A percentile compares a stretch with the other conserved stretches of the same genome.
Conservation (phyloP, 2,113 vertebrate species). For the Geothlypis trichas region DNA sequence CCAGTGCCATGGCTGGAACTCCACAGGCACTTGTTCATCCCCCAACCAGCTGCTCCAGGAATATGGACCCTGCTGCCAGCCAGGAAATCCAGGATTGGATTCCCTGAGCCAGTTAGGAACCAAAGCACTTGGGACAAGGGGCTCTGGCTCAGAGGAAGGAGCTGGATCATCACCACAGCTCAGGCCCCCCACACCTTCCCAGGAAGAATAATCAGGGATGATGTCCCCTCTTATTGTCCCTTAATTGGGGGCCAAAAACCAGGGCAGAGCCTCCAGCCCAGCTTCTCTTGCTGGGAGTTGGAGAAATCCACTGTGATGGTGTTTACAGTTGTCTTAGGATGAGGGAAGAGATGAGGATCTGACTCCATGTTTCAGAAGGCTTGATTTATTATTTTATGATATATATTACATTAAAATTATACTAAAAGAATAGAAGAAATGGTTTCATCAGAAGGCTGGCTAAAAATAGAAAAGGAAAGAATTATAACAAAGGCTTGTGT, state of each 20-base stretch:
- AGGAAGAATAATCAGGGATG: neutral
- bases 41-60: rapidly evolving
- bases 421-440: too few species aligned
- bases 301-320: neutral
- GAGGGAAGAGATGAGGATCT: too few species aligned
- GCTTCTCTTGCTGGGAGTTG: neutral
- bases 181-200: rapidly evolving
- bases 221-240: rapidly evolving
- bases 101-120: neutral
- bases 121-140: neutral
- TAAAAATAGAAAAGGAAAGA: too few species aligned
- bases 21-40: rapidly evolving
- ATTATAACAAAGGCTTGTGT: too few species aligned
- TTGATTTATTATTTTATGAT: too few species aligned
- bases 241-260: rapidly evolving
- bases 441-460: too few species aligned
- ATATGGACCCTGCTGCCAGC: rapidly evolving
- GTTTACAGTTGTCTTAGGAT: too few species aligned
- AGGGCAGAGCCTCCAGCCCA: neutral
- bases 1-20: neutral
- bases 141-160: neutral
- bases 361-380: too few species aligned
- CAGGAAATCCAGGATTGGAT: too few species aligned
- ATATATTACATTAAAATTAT: too few species aligned
- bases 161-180: rapidly evolving